Evolutionary conservation across 2,113 vertebrate genomes (phyloP).

Genomic region (Podiceps cristatus): DNA sequence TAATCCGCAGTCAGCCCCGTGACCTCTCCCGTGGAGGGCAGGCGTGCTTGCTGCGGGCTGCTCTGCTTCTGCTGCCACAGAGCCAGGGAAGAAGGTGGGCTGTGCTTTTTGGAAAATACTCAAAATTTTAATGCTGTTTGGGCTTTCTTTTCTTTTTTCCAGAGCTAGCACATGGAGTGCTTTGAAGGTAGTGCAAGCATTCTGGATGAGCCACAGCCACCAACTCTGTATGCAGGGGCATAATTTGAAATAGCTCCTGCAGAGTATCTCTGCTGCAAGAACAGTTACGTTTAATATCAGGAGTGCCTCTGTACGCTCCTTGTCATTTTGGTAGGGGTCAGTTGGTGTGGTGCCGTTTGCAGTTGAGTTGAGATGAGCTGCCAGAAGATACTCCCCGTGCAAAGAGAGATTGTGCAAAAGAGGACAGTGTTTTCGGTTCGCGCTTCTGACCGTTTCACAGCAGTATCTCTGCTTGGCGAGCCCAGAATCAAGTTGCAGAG

Average conservation of each 20-base stretch:
- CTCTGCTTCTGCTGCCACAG: background rate
- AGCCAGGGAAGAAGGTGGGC: background rate
- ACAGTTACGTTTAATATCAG: rapidly evolving
- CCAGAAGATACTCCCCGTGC: background rate
- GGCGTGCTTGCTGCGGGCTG: background rate
- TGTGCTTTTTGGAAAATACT: background rate
- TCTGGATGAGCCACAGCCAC: background rate
- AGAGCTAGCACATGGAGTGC: background rate
- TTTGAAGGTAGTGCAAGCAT: background rate
- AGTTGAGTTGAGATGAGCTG: background rate
- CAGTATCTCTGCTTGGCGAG: background rate
- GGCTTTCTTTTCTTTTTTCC: background rate
- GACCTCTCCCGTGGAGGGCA: too few species aligned
- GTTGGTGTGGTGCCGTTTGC: background rate
- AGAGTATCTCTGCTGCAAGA: background rate
- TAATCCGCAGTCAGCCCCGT: too few species aligned
- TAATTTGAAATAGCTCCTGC: background rate
- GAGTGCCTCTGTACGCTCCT: background rate
- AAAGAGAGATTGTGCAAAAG: background rate
- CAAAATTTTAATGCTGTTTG: background rate
- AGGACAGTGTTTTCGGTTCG: background rate
- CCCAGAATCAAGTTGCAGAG: background rate
- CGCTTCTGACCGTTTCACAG: background rate
- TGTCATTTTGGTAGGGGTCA: background rate
- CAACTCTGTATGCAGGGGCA: background rate